A percentile compares a stretch with the other conserved stretches of the same genome.
Conservation (phyloP, 2,888 invertebrate species). For the Camptogramma bilineatum region DNA sequence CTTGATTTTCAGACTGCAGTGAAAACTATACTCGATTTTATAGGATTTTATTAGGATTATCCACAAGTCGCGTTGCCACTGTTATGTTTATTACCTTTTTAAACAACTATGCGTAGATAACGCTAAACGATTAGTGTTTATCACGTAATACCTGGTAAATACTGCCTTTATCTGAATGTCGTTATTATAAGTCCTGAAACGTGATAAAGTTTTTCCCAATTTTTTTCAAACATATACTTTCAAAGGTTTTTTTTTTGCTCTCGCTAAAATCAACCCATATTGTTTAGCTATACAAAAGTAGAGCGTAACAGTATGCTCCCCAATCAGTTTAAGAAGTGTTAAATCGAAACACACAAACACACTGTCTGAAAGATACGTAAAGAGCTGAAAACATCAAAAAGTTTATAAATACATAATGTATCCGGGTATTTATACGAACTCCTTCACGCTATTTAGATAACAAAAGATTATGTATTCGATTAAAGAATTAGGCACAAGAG, state of each 20-base stretch:
- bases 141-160: slow-evolving; percentile 13
- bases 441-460: neutral
- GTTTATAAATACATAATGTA: too few relatives aligned
- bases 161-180: slow-evolving; percentile 4
- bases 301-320: too few relatives aligned
- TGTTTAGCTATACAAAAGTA: too few relatives aligned
- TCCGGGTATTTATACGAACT: too few relatives aligned
- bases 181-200: slow-evolving; percentile 8
- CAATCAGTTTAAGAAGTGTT: too few relatives aligned
- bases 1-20: too few relatives aligned
- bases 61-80: neutral
- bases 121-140: slow-evolving; percentile 13
- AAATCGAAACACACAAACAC: too few relatives aligned
- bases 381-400: too few relatives aligned
- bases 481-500: slow-evolving; percentile 9
- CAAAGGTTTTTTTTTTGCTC: neutral
- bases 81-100: slow-evolving; percentile 10
- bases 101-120: slow-evolving; percentile 18
- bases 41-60: neutral
- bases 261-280: too few relatives aligned
- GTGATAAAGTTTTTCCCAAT: neutral
- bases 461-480: neutral
- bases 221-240: neutral
- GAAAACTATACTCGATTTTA: neutral
- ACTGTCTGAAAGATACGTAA: neutral